Base-by-base conservation (phyloP, 2,888 invertebrate genomes). In the Lissonota sp. region DNA sequence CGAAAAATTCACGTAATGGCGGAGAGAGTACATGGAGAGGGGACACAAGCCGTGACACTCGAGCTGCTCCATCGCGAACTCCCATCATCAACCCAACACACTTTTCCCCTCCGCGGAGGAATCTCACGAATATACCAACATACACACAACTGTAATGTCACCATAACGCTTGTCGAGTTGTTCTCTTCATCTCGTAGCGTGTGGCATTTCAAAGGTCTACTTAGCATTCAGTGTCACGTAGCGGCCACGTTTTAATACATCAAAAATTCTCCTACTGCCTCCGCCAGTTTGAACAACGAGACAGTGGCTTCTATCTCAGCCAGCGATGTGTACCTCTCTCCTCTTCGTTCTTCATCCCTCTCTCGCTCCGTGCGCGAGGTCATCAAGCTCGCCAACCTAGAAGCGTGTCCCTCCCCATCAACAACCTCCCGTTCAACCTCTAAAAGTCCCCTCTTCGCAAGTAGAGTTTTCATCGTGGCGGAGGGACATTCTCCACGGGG, bases 171-270 rank as follows among this genome's bases (percentile, higher is more conserved):
- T 26, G 26, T 26, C 26, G 26, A 26, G 26, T 26, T 26, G 26
- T 26, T 55, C 58, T 58, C 74, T 67, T 51, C 51, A 67, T 74
- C 78, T 55, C 84, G 83, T 77, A 86, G 87, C 87, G 88, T 87
- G 87, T 86, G 88, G 86, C 83, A 86, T 90, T 90, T 89, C 88
- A 87, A 89, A 88, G 88, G 89, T 90, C 91, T 91, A 89, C 90
- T 92, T 91, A 91, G 89, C 90, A 92, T 92, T 91, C 92, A 88
- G 91, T 92, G 92, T 92, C 92, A 92, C 92, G 92, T 91, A 92
- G 90, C 86, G 86, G 86, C 87, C 88, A 88, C 87, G 90, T 88
- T 92, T 91, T 92, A 92, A 92, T 92, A 91, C 90, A 91, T 91
- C 92, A 92, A 92, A 92, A 92, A 91, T 87, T 89, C 88, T 71